These are phyloP conservation scores for Aspidoscelis tigris DNA, from an alignment of 2,113 vertebrate species.

Conservation along the genomic window DNA sequence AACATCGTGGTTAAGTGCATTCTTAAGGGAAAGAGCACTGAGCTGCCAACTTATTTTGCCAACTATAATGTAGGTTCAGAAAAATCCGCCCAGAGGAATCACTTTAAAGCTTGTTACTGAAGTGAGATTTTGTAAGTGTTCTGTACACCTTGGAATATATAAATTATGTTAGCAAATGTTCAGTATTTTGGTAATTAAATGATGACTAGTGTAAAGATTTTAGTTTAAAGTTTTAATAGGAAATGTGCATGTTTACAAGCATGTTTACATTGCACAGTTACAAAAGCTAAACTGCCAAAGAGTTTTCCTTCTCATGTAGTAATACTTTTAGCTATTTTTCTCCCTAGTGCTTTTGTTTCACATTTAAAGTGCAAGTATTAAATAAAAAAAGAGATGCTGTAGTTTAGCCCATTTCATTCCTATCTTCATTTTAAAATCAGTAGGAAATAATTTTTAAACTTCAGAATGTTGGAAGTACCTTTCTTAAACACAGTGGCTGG, in stretches of 20 bases:
- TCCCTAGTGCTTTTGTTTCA: conserved; percentile 1
- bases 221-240: conserved; percentile 14
- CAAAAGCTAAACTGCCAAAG: conserved; percentile 36
- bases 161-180: conserved; percentile 2
- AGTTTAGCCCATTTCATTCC: background rate
- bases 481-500: background rate
- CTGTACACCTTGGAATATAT: background rate
- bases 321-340: background rate
- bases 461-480: background rate
- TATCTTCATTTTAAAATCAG: background rate
- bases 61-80: conserved; percentile 14
- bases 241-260: conserved; percentile 17
- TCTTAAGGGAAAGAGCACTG: conserved; percentile 13
- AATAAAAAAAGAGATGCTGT: conserved; percentile 12
- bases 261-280: conserved; percentile 18
- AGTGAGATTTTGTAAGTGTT: background rate
- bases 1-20: background rate
- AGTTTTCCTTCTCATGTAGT: conserved; percentile 16
- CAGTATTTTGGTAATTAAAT: background rate
- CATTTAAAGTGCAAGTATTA: background rate
- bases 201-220: conserved; percentile 2
- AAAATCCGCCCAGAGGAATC: background rate
- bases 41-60: background rate
- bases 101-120: background rate
- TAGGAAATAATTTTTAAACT: conserved; percentile 33